phyloP scores from a whole-genome alignment of 2,797 vertebrate genomes.

The Leptodactylus fallax region DNA sequence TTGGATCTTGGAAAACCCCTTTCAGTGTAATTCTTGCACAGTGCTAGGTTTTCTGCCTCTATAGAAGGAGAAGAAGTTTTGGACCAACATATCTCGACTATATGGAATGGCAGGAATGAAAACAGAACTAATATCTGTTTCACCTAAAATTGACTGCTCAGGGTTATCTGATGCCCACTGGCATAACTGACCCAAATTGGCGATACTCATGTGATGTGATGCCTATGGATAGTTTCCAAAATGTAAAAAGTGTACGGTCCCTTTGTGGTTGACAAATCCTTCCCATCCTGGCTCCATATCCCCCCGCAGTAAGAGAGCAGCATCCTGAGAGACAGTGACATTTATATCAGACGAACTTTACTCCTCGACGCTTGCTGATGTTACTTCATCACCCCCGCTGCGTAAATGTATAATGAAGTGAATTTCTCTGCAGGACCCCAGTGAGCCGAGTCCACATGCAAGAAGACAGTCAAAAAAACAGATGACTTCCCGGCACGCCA shows the following conservation, averaged over 20 bases:
- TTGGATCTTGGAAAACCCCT: too few species aligned
- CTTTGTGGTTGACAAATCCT: not conserved
- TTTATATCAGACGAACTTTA: conserved; percentile 6
- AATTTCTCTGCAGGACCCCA: conserved; percentile 17
- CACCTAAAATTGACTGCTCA: not conserved
- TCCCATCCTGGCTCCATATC: not conserved
- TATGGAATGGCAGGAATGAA: not conserved
- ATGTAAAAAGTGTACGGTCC: not conserved
- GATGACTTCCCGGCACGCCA: conserved; percentile 44
- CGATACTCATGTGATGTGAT: not conserved
- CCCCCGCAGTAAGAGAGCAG: conserved; percentile 2
- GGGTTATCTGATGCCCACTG: not conserved
- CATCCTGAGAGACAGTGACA: conserved; percentile 7
- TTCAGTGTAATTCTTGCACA: too few species aligned
- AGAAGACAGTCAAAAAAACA: conserved; percentile 26
- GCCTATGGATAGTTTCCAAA: not conserved
- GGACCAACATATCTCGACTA: not conserved
- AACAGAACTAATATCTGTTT: not conserved
- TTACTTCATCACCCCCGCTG: conserved; percentile 12
- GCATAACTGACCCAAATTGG: not conserved
- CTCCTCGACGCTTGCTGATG: not conserved
- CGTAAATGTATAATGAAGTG: conserved; percentile 28
- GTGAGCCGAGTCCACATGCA: not conserved
- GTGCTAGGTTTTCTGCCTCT: too few species aligned
- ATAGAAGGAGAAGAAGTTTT: too few species aligned